Evolutionary conservation across 2,113 vertebrate genomes (phyloP).

Genomic region (Cynocephalus volans): DNA sequence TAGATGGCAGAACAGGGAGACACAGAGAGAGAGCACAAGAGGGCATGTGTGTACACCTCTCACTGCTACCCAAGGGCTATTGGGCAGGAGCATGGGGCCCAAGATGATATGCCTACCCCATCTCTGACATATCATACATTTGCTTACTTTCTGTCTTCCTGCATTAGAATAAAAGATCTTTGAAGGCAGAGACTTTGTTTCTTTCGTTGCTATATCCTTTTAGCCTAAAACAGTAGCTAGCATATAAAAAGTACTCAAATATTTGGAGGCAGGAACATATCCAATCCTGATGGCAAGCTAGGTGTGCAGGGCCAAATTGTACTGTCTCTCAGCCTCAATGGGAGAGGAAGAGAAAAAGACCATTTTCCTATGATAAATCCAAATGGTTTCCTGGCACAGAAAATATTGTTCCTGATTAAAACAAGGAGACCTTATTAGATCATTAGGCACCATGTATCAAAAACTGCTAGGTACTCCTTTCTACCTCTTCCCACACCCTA

Average conservation of each 20-base stretch:
- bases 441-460: background rate
- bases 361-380: slow-evolving; percentile 10
- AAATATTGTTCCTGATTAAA: slow-evolving; percentile 37
- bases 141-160: slow-evolving; percentile 2
- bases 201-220: background rate
- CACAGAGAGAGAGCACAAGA: background rate
- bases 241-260: slow-evolving; percentile 16
- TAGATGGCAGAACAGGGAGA: background rate
- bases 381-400: slow-evolving; percentile 41
- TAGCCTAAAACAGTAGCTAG: background rate
- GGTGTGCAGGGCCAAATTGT: background rate
- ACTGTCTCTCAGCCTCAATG: background rate
- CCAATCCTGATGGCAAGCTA: background rate
- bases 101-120: background rate
- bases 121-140: background rate
- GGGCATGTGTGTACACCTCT: background rate
- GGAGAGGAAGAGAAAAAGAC: slow-evolving; percentile 19
- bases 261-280: slow-evolving; percentile 34
- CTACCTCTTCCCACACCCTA: background rate
- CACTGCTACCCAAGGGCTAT: background rate
- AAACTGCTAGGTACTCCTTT: background rate
- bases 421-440: slow-evolving; percentile 28
- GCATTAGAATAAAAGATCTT: slow-evolving; percentile 38
- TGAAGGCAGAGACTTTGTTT: slow-evolving; percentile 58
- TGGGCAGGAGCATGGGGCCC: background rate